Evolutionary conservation across 2,797 vertebrate species (phyloP).

Genomic region (Pantherophis vulpinus): DNA sequence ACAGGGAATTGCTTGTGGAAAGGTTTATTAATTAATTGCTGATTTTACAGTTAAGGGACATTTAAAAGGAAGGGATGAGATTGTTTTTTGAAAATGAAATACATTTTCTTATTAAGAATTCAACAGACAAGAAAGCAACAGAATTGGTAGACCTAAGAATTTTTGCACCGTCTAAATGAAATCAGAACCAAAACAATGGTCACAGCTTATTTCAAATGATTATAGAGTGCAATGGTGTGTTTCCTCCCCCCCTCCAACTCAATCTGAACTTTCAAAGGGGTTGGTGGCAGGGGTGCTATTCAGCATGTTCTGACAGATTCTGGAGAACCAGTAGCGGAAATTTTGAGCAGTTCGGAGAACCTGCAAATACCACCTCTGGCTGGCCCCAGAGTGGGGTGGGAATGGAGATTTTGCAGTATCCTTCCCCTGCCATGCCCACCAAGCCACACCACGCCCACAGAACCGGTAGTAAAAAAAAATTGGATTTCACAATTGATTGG

Average conservation of each 20-base stretch:
- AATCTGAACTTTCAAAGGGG: not conserved
- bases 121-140: not conserved
- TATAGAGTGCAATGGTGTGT: slow-evolving; percentile 40
- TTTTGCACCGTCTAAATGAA: slow-evolving; percentile 38
- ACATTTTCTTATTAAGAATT: slow-evolving; percentile 32
- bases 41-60: accelerated
- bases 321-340: too few relatives aligned
- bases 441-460: too few relatives aligned
- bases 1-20: not conserved
- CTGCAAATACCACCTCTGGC: too few relatives aligned
- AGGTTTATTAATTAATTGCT: slow-evolving; percentile 1
- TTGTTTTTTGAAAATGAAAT: not conserved
- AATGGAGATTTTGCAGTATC: too few relatives aligned
- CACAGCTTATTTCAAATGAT: slow-evolving; percentile 19
- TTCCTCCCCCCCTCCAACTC: not conserved
- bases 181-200: not conserved
- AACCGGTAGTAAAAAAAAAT: too few relatives aligned
- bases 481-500: not conserved
- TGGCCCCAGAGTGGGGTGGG: too few relatives aligned
- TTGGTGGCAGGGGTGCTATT: not conserved
- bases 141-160: not conserved
- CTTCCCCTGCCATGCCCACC: too few relatives aligned
- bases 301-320: too few relatives aligned
- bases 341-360: too few relatives aligned
- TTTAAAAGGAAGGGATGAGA: not conserved